These are phyloP conservation scores for Cromileptes altivelis DNA, from an alignment of 2,113 vertebrate species.

Conservation along the genomic window DNA sequence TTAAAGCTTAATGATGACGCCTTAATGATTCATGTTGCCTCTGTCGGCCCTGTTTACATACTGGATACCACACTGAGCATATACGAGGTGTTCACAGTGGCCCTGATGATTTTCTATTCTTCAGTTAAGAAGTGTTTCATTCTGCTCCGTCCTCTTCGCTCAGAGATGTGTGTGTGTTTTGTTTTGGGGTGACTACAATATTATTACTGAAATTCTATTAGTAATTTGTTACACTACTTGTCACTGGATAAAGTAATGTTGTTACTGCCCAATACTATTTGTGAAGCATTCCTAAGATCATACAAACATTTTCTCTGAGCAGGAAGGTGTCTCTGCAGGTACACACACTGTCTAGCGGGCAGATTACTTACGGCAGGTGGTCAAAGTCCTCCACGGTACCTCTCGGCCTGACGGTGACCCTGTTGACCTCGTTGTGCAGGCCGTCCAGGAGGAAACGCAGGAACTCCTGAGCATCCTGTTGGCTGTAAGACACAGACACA, in stretches of 20 bases:
- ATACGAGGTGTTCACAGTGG: not conserved
- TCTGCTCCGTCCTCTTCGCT: not conserved
- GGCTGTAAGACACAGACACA: slow-evolving; percentile 82
- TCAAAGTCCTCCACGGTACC: slow-evolving; percentile 89
- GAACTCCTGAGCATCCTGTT: slow-evolving; percentile 98
- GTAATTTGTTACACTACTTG: no score
- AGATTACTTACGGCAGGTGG: slow-evolving; percentile 91
- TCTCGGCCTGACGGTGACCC: slow-evolving; percentile 89
- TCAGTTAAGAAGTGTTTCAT: not conserved
- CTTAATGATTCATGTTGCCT: slow-evolving; percentile 7
- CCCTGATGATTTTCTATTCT: not conserved
- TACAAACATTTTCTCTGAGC: not conserved
- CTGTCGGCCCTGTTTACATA: slow-evolving; percentile 1
- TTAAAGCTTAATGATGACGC: slow-evolving; percentile 21
- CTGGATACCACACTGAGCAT: not conserved
- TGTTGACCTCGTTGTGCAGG: slow-evolving; percentile 96
- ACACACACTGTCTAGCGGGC: not conserved
- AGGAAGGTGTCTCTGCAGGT: not conserved
- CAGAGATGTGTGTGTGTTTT: no score
- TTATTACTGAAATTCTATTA: no score
- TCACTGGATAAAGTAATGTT: no score
- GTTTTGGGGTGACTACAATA: no score
- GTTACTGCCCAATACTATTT: no score
- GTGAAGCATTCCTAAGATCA: no score
- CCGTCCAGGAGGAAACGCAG: slow-evolving; percentile 96